Conservation (phyloP, 2,113 vertebrate genomes). For the Ochotona princeps region DNA sequence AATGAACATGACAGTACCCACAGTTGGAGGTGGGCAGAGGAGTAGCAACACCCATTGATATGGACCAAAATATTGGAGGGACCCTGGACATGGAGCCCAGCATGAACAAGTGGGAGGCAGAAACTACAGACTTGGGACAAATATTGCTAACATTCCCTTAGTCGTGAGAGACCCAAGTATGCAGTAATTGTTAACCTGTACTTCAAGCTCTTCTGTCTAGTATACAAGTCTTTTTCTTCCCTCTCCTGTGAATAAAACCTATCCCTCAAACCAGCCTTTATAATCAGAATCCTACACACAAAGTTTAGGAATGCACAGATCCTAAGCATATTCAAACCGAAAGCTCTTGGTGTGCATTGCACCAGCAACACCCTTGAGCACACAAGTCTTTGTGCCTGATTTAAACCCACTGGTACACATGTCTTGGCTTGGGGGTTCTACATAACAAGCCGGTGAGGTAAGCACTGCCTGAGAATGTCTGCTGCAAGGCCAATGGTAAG, state of each 20-base stretch:
- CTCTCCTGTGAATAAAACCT: not conserved
- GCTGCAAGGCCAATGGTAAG: not conserved
- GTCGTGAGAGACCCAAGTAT: not conserved
- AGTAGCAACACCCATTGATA: not conserved
- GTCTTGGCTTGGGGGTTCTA: not conserved
- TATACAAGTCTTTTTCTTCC: not conserved
- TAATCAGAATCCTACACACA: not conserved
- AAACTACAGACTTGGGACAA: fast-evolving
- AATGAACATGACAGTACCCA: not conserved
- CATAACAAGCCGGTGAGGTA: conserved; percentile 46
- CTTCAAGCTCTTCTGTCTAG: not conserved
- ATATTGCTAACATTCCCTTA: not conserved
- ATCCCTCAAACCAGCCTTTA: not conserved
- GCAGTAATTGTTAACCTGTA: not conserved
- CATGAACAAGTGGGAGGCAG: not conserved
- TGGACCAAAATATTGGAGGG: not conserved
- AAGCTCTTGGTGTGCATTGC: not conserved
- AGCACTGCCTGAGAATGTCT: not conserved
- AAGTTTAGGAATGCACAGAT: not conserved
- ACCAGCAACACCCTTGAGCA: not conserved
- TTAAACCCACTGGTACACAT: not conserved
- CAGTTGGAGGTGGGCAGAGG: not conserved
- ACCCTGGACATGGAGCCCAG: not conserved
- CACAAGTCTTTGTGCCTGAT: not conserved
- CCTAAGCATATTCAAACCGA: not conserved